Conservation (phyloP, 1,140 invertebrate genomes). For the Drosophila cardini region DNA sequence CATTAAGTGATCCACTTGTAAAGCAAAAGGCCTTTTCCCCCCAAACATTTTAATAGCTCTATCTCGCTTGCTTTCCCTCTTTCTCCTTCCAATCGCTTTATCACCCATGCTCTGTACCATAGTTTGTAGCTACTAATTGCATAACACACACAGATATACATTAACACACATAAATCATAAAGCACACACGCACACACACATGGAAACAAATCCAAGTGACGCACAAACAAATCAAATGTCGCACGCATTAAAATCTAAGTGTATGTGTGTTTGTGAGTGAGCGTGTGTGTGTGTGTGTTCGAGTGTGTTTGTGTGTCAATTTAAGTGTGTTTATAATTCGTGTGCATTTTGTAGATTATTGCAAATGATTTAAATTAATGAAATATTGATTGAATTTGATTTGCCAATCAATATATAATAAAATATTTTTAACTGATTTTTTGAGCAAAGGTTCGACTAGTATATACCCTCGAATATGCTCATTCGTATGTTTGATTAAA, state of each 20-base stretch:
- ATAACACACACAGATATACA: slow-evolving; percentile 55
- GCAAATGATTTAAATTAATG: slow-evolving; percentile 54
- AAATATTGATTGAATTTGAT: slow-evolving; percentile 58
- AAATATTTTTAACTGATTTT: not conserved
- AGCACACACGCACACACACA: slow-evolving; percentile 36
- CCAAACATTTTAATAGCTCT: not conserved
- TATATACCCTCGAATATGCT: not conserved
- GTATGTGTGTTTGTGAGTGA: not conserved
- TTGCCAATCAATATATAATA: slow-evolving; percentile 28
- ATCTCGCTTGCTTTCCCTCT: not conserved
- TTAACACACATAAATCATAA: slow-evolving; percentile 60
- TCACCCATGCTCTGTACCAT: slow-evolving; percentile 15
- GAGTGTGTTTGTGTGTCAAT: not conserved
- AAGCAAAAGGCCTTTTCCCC: slow-evolving; percentile 18
- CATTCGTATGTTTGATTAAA: no score
- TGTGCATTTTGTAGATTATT: slow-evolving; percentile 39
- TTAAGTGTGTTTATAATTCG: slow-evolving; percentile 7
- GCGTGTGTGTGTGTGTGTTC: not conserved
- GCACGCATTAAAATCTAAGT: slow-evolving; percentile 25
- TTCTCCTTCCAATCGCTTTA: not conserved
- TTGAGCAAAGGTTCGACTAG: not conserved
- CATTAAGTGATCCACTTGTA: slow-evolving; percentile 34
- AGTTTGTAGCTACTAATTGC: slow-evolving; percentile 70
- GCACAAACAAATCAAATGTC: slow-evolving; percentile 34
- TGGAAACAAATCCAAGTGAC: slow-evolving; percentile 30